Evolutionary conservation across 2,113 vertebrate species (phyloP).

Genomic region (Litocranius walleri): DNA sequence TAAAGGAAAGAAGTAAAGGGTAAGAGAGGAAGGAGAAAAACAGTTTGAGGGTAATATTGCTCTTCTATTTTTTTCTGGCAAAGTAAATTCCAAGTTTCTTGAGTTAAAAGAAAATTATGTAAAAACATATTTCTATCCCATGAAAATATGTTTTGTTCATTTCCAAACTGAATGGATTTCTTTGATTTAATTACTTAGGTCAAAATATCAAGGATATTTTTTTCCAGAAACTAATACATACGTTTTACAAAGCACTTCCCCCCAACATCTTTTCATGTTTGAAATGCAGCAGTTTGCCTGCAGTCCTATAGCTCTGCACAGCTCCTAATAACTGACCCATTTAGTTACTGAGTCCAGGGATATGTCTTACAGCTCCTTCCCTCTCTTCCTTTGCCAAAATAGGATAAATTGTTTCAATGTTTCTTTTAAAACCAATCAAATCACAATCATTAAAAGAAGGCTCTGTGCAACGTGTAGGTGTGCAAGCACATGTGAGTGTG

Average conservation of each 20-base stretch:
- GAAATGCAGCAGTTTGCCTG: neutral
- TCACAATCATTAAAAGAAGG: neutral
- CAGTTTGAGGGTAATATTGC: neutral
- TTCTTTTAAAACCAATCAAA: neutral
- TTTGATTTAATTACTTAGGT: neutral
- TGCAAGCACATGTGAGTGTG: neutral
- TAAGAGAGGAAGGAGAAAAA: neutral
- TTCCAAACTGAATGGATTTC: conserved; percentile 2
- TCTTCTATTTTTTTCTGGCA: neutral
- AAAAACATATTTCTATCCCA: neutral
- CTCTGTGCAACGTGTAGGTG: neutral
- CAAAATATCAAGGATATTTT: neutral
- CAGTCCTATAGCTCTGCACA: neutral
- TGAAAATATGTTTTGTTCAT: neutral
- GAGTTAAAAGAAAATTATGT: neutral
- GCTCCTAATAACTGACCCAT: neutral
- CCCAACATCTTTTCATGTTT: neutral
- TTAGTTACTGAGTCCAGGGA: neutral
- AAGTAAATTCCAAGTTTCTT: neutral
- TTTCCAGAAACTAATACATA: neutral
- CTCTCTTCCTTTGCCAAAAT: neutral
- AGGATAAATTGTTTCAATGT: neutral
- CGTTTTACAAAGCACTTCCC: neutral
- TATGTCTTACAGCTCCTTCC: neutral
- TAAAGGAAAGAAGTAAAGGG: neutral